Evolutionary conservation across 2,113 vertebrate species (phyloP).

Genomic region (Phoenicopterus ruber): DNA sequence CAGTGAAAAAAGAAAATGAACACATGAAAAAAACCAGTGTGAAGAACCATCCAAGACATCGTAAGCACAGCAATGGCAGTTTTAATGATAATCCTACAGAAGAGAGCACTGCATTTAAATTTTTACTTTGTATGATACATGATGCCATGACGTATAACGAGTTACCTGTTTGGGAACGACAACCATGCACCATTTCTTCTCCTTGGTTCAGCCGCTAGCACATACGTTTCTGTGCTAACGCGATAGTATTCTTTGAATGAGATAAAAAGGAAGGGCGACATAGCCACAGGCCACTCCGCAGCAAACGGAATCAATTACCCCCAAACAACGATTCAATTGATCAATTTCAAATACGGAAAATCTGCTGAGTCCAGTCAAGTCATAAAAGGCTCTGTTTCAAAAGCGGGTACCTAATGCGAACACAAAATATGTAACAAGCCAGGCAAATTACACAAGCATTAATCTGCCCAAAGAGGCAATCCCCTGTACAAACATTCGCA

Average conservation of each 20-base stretch:
- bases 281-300: constrained; percentile 73
- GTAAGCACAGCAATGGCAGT: background rate
- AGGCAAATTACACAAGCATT: background rate
- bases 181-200: constrained; percentile 61
- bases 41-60: background rate
- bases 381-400: background rate
- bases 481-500: background rate
- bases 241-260: constrained; percentile 53
- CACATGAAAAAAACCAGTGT: background rate
- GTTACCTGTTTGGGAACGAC: constrained; percentile 68
- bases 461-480: background rate
- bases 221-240: constrained; percentile 43
- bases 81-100: background rate
- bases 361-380: constrained; percentile 3
- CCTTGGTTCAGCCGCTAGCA: constrained; percentile 48
- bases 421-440: background rate
- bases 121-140: constrained; percentile 61
- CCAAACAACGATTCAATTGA: constrained; percentile 73
- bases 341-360: constrained; percentile 76
- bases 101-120: background rate
- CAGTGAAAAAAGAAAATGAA: background rate
- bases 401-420: background rate
- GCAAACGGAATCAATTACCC: constrained; percentile 65
- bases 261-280: constrained; percentile 59
- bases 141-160: constrained; percentile 14